These are phyloP conservation scores for Cosmia trapezina DNA, from an alignment of 2,888 invertebrate species.

Conservation along the genomic window DNA sequence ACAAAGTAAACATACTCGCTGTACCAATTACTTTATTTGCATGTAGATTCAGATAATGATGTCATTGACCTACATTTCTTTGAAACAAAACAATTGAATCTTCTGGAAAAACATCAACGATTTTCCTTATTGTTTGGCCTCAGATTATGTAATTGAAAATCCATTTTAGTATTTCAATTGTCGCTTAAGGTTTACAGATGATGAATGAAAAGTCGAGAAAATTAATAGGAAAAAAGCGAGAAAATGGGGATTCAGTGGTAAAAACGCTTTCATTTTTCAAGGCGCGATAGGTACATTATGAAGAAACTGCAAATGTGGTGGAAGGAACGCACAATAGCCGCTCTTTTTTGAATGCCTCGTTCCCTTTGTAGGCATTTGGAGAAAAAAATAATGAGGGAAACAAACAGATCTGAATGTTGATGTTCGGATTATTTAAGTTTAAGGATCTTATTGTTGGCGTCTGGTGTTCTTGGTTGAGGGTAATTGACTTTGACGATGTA, in stretches of 20 bases:
- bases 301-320: slow-evolving; percentile 80
- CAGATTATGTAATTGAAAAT: slow-evolving; percentile 57
- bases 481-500: neutral
- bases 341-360: slow-evolving; percentile 64
- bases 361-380: slow-evolving; percentile 53
- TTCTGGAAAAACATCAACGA: slow-evolving; percentile 20
- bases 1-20: slow-evolving; percentile 31
- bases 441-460: slow-evolving; percentile 35
- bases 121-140: slow-evolving; percentile 36
- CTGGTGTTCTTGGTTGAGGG: neutral
- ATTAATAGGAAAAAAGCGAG: slow-evolving; percentile 71
- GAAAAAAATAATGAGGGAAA: slow-evolving; percentile 48
- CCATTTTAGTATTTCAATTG: slow-evolving; percentile 60
- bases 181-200: slow-evolving; percentile 65
- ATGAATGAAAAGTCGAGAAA: slow-evolving; percentile 74
- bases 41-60: slow-evolving; percentile 34
- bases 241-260: slow-evolving; percentile 66
- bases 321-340: slow-evolving; percentile 74
- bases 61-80: slow-evolving; percentile 30
- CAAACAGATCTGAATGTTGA: slow-evolving; percentile 50
- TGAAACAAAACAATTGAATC: slow-evolving; percentile 39
- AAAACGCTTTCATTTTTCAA: slow-evolving; percentile 78
- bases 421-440: slow-evolving; percentile 34
- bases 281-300: slow-evolving; percentile 80
- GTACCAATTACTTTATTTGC: slow-evolving; percentile 48